phyloP scores from a whole-genome alignment of 2,888 invertebrate species.

The Caenorhabditis panamensis region DNA sequence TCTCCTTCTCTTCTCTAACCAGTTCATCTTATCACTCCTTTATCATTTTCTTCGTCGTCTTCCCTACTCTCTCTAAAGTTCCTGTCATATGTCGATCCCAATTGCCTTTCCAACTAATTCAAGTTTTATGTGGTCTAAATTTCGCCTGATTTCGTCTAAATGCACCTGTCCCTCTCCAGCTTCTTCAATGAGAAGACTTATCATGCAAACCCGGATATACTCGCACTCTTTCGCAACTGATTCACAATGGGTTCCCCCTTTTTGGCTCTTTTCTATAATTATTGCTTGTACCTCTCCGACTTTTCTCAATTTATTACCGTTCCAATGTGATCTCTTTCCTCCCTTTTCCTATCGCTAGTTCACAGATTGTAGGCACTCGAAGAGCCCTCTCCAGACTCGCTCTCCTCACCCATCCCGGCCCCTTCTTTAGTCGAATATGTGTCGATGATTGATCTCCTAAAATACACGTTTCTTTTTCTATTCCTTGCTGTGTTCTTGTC shows the following conservation, averaged over 20 bases:
- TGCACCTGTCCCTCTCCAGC: background rate
- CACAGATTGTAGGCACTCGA: conserved; percentile 14
- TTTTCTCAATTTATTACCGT: conserved; percentile 4
- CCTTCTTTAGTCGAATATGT: conserved; percentile 9
- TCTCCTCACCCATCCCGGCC: background rate
- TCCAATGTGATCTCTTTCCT: conserved; percentile 16
- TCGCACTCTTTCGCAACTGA: conserved; percentile 19
- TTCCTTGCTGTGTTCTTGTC: conserved; percentile 2
- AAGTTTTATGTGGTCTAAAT: conserved; percentile 3
- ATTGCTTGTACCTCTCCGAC: background rate
- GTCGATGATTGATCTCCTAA: conserved; percentile 2
- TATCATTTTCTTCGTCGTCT: background rate
- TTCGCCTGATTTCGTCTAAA: background rate
- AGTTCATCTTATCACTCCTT: conserved; percentile 5
- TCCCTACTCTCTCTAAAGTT: background rate
- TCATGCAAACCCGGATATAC: conserved; percentile 15
- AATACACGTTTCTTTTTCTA: background rate
- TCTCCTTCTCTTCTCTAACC: background rate
- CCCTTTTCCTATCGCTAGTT: conserved; percentile 15
- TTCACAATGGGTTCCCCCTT: conserved; percentile 4
- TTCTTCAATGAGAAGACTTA: background rate
- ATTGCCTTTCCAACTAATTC: conserved; percentile 8
- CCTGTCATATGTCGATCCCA: conserved; percentile 10
- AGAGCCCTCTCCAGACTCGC: background rate
- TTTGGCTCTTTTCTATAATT: background rate